Conservation (phyloP, 1,140 invertebrate genomes). For the Camponotus floridanus region DNA sequence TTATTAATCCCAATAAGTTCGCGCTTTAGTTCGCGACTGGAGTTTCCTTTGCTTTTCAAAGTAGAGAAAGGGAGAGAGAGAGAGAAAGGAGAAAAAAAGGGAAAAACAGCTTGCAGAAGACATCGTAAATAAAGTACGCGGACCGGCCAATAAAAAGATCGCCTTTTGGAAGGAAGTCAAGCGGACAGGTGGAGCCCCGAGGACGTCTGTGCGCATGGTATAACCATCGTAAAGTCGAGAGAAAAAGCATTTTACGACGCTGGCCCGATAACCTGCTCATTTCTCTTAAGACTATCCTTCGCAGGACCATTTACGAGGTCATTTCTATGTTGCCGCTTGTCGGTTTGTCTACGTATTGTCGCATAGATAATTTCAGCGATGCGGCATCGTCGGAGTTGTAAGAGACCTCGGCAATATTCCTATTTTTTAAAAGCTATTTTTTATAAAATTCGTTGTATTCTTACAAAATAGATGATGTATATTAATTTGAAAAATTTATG, state of each 20-base stretch:
- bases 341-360: background rate
- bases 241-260: slow-evolving; percentile 65
- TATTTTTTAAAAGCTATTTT: background rate
- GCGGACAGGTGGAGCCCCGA: slow-evolving; percentile 57
- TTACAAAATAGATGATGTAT: background rate
- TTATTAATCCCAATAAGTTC: slow-evolving; percentile 50
- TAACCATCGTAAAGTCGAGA: slow-evolving; percentile 62
- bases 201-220: slow-evolving; percentile 51
- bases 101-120: slow-evolving; percentile 40
- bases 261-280: slow-evolving; percentile 56
- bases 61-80: background rate
- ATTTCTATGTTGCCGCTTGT: background rate
- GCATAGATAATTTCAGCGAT: slow-evolving; percentile 19
- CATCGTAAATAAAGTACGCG: slow-evolving; percentile 56
- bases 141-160: slow-evolving; percentile 57
- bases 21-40: slow-evolving; percentile 40
- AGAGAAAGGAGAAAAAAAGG: background rate
- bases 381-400: background rate
- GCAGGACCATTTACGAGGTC: slow-evolving; percentile 57
- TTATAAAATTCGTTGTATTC: background rate
- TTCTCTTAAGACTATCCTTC: slow-evolving; percentile 56
- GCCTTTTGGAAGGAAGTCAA: slow-evolving; percentile 47
- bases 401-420: background rate
- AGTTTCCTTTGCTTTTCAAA: slow-evolving; percentile 29
- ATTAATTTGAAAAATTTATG: background rate